Base-by-base conservation (phyloP, 1,140 invertebrate genomes). In the Apis cerana region DNA sequence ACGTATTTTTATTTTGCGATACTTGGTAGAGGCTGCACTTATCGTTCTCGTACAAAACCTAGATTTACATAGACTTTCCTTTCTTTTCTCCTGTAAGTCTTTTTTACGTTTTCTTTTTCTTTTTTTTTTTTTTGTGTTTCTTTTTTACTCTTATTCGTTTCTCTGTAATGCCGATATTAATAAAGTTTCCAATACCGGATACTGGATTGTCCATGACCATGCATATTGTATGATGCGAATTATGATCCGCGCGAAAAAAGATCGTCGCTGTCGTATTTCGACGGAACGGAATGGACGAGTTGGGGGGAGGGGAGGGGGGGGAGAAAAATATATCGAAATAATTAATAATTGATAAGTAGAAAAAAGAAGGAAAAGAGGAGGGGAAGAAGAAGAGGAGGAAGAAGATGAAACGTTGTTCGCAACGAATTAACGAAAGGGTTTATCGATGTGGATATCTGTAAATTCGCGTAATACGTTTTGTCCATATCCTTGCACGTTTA, bases 161-260 rank as follows among this genome's bases (percentile, higher is more conserved):
- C 80, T 68, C 23, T 76, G 43, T 52, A 75, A 81, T 68, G 64
- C 23, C 79, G 72, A 75, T 69, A 33, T 67, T 43, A 43, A 54
- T 10, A 79, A 75, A 68, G 82, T 85, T 88, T 78, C 81, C 75
- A 69, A 82, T 89, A 87, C 76, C 88, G 87, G 82, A 92, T 92
- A 91, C 83, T 93, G 93, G 93, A 93, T 79, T 82, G 91, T 93
- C 92, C 92, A 93, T 93, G 92, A 91, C 27, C 23, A 10, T 7
- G 33, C 33, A 43, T 43, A 43, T 43, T 5, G 5, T 43, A 43
- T 7, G 7, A 43, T 7, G 7, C 33, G 33, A 43, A 43, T n/a
- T 23, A 15, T 21, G 21, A 15, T 56, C 48, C 11, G 52, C 50
- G 61, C 54, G 33, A 43, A 43, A 43, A 43, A 7, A 43, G 33